These are phyloP conservation scores for Caretta caretta DNA, from an alignment of 2,113 vertebrate genomes.

Conservation along the genomic window DNA sequence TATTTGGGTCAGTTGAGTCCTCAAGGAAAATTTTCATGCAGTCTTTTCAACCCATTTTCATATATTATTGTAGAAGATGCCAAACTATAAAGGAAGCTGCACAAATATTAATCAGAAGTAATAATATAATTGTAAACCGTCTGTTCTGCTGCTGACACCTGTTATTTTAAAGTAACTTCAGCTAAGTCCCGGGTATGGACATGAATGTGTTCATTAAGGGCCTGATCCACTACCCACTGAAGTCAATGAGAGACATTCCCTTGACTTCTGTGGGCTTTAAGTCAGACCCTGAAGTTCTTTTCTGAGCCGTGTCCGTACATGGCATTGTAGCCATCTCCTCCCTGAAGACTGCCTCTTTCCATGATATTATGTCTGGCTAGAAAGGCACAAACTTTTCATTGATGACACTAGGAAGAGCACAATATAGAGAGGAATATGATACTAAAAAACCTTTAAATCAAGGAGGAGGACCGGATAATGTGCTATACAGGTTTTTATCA, in stretches of 20 bases:
- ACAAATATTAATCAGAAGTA: constrained; percentile 49
- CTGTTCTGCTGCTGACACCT: neutral
- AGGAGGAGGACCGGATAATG: neutral
- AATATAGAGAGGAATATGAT: neutral
- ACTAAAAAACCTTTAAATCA: neutral
- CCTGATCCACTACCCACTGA: neutral
- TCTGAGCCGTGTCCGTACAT: neutral
- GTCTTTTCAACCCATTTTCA: constrained; percentile 64
- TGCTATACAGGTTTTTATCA: neutral
- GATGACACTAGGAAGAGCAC: neutral
- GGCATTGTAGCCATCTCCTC: neutral
- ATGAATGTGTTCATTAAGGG: neutral
- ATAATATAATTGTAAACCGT: neutral
- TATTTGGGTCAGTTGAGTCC: constrained; percentile 76
- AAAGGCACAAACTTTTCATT: neutral
- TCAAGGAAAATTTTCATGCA: constrained; percentile 68
- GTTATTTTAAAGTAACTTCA: neutral
- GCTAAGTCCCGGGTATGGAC: neutral
- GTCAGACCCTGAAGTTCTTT: neutral
- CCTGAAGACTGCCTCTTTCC: fast-evolving
- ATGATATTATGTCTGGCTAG: neutral
- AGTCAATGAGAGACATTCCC: neutral
- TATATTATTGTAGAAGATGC: constrained; percentile 24
- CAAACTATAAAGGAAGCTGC: constrained; percentile 28
- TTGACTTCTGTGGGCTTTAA: neutral